Evolutionary conservation across 2,797 vertebrate genomes (phyloP).

Genomic region (Anguilla anguilla): DNA sequence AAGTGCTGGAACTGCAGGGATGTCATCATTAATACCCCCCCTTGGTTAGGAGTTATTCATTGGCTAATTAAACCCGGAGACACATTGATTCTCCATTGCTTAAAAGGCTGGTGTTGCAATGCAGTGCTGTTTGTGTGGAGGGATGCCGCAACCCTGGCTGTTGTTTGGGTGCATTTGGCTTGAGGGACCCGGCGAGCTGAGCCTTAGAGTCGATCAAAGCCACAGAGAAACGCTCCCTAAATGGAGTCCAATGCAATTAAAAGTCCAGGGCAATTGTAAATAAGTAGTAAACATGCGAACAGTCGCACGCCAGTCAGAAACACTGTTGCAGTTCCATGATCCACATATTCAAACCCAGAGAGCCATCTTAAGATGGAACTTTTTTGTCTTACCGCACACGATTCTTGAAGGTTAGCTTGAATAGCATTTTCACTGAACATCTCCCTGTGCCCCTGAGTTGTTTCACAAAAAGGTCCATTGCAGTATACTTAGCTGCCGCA

Average conservation of each 20-base stretch:
- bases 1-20: constrained; percentile 30
- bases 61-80: constrained; percentile 17
- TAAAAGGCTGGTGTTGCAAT: neutral
- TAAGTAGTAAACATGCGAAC: neutral
- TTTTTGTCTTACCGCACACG: neutral
- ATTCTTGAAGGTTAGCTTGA: neutral
- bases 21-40: constrained; percentile 53
- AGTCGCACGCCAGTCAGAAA: neutral
- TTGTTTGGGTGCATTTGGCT: neutral
- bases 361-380: neutral
- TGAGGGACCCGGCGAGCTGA: neutral
- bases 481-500: neutral
- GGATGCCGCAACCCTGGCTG: neutral
- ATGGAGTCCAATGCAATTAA: neutral
- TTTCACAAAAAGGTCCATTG: neutral
- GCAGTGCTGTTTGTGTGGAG: neutral
- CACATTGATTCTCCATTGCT: constrained; percentile 1
- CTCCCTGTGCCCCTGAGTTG: neutral
- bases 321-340: neutral
- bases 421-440: neutral
- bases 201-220: neutral
- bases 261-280: neutral
- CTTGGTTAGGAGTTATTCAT: constrained; percentile 1
- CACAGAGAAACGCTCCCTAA: neutral
- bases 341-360: neutral